phyloP scores from a whole-genome alignment of 2,797 vertebrate species.

The Liparis tanakae region DNA sequence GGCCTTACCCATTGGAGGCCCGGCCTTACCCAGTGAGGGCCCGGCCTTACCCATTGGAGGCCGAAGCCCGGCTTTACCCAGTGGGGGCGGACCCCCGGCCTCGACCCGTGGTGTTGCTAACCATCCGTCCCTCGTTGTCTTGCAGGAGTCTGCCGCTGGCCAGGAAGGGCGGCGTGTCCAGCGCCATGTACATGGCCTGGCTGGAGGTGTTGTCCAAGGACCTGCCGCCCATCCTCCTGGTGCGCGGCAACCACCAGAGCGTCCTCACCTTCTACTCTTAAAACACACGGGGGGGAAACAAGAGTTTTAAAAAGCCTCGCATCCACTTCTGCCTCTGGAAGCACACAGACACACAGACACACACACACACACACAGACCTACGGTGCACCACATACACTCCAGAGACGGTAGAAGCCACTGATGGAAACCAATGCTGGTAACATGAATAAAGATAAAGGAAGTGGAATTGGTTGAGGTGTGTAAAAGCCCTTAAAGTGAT shows the following conservation, averaged over 20 bases:
- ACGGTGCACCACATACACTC: constrained; percentile 62
- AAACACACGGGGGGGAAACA: constrained; percentile 45
- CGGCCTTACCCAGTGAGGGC: no score
- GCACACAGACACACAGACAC: constrained; percentile 49
- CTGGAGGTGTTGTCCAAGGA: constrained; percentile 92
- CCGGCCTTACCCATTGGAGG: no score
- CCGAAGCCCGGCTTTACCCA: no score
- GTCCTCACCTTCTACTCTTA: constrained; percentile 99
- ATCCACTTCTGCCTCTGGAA: constrained; percentile 58
- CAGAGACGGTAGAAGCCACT: constrained; percentile 56
- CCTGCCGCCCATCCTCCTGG: constrained; percentile 92
- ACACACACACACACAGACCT: constrained; percentile 46
- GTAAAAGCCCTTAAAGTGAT: constrained; percentile 28
- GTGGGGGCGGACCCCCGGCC: no score
- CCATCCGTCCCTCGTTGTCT: neutral
- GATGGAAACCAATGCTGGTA: constrained; percentile 43
- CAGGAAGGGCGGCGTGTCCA: constrained; percentile 93
- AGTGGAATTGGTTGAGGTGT: constrained; percentile 38
- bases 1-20: no score
- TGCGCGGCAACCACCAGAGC: constrained; percentile 98
- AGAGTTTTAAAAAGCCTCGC: constrained; percentile 44
- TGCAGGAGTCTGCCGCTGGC: constrained; percentile 95
- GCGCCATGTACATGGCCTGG: constrained; percentile 97
- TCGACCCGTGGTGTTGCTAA: neutral
- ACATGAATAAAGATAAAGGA: constrained; percentile 32